Base-by-base conservation (phyloP, 2,113 vertebrate genomes). In the Sinocyclocheilus anophthalmus region DNA sequence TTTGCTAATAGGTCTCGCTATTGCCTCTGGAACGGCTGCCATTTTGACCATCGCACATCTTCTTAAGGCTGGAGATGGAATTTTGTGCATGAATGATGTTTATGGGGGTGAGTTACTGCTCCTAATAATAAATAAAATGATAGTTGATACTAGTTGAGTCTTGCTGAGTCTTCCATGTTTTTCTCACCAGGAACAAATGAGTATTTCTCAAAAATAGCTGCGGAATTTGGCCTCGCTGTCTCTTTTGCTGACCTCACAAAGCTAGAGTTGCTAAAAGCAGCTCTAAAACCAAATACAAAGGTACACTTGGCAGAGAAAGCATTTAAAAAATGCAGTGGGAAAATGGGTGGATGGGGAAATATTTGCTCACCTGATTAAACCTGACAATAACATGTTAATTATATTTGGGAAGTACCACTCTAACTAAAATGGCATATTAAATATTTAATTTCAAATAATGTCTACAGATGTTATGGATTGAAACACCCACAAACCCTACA, bases 61-160 rank as follows among this genome's bases (percentile, higher is more conserved):
- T 61, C 87, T 99, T 59, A 98, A 98, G 89, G 0, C 93, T 0
- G 97, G 97, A 16, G 97, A 99, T 70, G 91, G 94, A 0, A 90
- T 99, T 24, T 76, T 99, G 88, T 98, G 96, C 92, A 96, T 95
- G 94, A 95, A 97, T 85, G 97, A 99, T 59, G 96, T 98, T 7
- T 99, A 99, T 61, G 97, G 96, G 95, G 98, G 98, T 98, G 48
- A 90, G 91, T 33, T 3, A 5, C 14, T 39, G 14, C 22, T 81
- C 12, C 10, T 14, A 22, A 37, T 37, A 53, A 1, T 7, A 14
- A 55, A 63, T 37, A 18, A 65, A 16, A 33, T 53, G 1, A 22
- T 22, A 61, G 22, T 9, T 61, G 22, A 61, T n/a, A 53, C 50
- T 53, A n/a, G 20, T n/a, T 61, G 57, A 61, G 20, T 61, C 22